Percentiles rank a stretch among this genome's conserved stretches.
phyloP scores from a whole-genome alignment of 1,140 invertebrate species.

The Danaus plexippus region DNA sequence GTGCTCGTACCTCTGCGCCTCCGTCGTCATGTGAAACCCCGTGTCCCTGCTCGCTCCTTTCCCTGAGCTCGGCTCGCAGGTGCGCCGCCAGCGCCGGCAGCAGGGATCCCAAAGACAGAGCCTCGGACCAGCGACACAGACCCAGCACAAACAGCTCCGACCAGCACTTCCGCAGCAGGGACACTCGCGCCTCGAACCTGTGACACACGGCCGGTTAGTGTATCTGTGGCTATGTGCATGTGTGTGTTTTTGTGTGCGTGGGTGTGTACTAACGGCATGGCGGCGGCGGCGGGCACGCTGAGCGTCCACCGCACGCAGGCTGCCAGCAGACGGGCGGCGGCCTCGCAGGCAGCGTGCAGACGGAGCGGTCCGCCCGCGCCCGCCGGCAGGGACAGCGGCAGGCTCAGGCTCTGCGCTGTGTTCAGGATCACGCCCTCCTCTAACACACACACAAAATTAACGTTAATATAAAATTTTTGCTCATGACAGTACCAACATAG shows the following conservation, averaged over 20 bases:
- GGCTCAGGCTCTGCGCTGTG: slow-evolving; percentile 32
- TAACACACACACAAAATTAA: no score
- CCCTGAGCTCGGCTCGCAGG: slow-evolving; percentile 43
- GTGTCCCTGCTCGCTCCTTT: slow-evolving; percentile 22
- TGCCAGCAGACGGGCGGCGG: slow-evolving; percentile 50
- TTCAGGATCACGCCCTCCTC: slow-evolving; percentile 27
- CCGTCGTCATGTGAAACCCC: slow-evolving; percentile 4
- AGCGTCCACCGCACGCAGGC: slow-evolving; percentile 46
- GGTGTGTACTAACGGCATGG: slow-evolving; percentile 35
- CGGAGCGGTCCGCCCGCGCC: slow-evolving; percentile 37
- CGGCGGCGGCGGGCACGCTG: slow-evolving; percentile 29
- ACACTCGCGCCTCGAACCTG: slow-evolving; percentile 88
- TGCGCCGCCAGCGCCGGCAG: slow-evolving; percentile 50
- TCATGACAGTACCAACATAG: no score
- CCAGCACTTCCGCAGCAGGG: slow-evolving; percentile 90
- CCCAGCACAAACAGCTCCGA: slow-evolving; percentile 94
- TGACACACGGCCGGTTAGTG: slow-evolving; percentile 22
- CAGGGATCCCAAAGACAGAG: slow-evolving; percentile 44
- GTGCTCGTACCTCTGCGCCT: neutral
- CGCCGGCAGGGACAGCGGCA: slow-evolving; percentile 28
- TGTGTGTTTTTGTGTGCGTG: neutral
- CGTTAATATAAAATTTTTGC: no score
- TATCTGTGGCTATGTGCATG: no score
- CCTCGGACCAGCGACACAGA: slow-evolving; percentile 85
- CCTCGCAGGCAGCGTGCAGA: slow-evolving; percentile 57